Evolutionary conservation across 2,797 vertebrate genomes (phyloP).

Genomic region (Sarcoramphus papa): DNA sequence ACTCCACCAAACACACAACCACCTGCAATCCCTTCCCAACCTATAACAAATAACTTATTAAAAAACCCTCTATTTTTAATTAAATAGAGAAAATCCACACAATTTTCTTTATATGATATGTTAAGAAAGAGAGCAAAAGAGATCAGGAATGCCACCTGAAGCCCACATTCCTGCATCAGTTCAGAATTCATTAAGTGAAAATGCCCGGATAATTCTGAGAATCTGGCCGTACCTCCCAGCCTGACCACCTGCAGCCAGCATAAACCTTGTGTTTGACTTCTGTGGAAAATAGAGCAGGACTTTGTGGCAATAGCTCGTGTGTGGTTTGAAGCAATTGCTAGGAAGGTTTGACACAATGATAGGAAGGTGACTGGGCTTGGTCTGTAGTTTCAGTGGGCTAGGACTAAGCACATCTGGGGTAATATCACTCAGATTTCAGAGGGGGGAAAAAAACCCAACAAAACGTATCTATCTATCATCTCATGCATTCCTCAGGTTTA

Average conservation of each 20-base stretch:
- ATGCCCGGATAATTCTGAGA: not conserved
- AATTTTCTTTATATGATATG: rapidly evolving
- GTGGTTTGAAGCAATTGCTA: not conserved
- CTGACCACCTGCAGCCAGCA: not conserved
- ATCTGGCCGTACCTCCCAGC: not conserved
- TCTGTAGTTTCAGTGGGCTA: not conserved
- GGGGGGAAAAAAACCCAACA: rapidly evolving
- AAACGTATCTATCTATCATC: not conserved
- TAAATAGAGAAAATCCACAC: not conserved
- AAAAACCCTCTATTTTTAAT: not conserved
- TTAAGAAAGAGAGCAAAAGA: not conserved
- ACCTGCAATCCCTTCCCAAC: not conserved
- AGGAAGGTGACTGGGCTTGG: not conserved
- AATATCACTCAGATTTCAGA: not conserved
- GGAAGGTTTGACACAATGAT: not conserved
- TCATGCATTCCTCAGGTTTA: not conserved
- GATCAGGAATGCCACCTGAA: not conserved
- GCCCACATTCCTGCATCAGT: not conserved
- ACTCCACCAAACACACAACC: not conserved
- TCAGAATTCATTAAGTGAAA: not conserved
- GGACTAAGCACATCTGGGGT: rapidly evolving
- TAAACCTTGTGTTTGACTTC: not conserved
- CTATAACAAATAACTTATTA: not conserved
- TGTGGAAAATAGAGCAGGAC: not conserved
- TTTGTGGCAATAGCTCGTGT: rapidly evolving